Base-by-base conservation (phyloP, 2,113 vertebrate species). In the Erythrocercus mccallii region DNA sequence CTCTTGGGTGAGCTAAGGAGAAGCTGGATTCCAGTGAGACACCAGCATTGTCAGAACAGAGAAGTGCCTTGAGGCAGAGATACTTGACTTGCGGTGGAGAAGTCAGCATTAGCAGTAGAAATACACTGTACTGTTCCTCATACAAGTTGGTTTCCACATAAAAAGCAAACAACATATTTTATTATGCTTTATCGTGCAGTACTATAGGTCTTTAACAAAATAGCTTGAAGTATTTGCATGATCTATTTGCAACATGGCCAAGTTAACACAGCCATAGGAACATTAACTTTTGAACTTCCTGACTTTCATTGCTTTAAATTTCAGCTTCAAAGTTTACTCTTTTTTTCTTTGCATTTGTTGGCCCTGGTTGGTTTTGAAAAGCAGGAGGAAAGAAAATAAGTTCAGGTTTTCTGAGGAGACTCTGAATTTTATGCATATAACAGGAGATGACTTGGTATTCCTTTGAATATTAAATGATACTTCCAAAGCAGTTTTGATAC, bases 241-340 rank as follows among this genome's bases (percentile, higher is more conserved):
- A 95, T 94, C 79, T 94, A 73, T 95, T 96, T 94, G 92, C 94
- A 95, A 48, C 83, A 88, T 91, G 96, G 88, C 96, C 96, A 97
- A 96, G 92, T 95, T 94, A 95, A 72, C 50, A 83, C 58, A 95
- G 92, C 95, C 71, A 87, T 92, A 96, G 81, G 93, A 97, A 47
- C 89, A 48, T 96, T 96, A 97, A 96, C 94, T 97, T 95, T 96
- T 97, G 95, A 97, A 96, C 95, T 96, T 96, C 96, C 96, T 97
- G 96, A 94, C 88, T 97, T 97, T 62, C 93, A 66, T 83, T 95
- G 85, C 93, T 90, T 95, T 95, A 91, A 91, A 91, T 91, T 89
- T 96, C 92, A 91, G 71, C 94, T 97, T 96, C 95, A 95, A 95
- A 95, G 95, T 96, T 95, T 82, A 45, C 58, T 70, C 58, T 71